Percentiles rank a stretch among this genome's conserved stretches.
phyloP scores from a whole-genome alignment of 1,140 invertebrate species.

The Orius insidiosus region DNA sequence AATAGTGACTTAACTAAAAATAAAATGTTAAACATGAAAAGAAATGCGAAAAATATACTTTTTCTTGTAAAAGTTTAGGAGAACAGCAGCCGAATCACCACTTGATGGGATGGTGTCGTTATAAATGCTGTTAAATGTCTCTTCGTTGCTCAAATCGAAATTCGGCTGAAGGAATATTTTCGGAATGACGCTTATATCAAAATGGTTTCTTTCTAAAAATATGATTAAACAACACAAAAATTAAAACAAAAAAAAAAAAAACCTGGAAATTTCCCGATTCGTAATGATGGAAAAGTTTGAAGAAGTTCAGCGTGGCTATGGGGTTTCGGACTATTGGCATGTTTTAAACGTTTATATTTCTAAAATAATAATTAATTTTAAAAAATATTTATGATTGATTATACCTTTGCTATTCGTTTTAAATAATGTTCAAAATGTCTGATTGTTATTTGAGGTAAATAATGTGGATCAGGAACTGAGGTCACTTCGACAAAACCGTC shows the following conservation, averaged over 20 bases:
- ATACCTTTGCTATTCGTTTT: constrained; percentile 44
- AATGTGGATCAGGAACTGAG: constrained; percentile 54
- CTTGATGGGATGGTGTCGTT: constrained; percentile 2
- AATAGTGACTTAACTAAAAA: constrained; percentile 72
- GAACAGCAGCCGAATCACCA: constrained; percentile 14
- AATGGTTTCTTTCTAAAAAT: constrained; percentile 21
- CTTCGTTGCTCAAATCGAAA: constrained; percentile 62
- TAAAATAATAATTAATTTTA: constrained; percentile 19
- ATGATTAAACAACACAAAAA: neutral
- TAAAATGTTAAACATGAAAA: no score
- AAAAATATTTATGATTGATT: constrained; percentile 9
- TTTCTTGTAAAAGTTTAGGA: constrained; percentile 20
- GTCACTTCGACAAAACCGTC: constrained; percentile 76
- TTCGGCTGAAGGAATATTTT: constrained; percentile 71
- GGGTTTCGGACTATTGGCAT: constrained; percentile 26
- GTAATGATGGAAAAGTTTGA: constrained; percentile 31
- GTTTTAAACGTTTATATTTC: constrained; percentile 30
- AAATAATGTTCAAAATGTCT: constrained; percentile 79
- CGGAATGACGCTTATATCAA: constrained; percentile 52
- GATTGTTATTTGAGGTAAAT: constrained; percentile 66
- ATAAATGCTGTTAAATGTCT: constrained; percentile 66
- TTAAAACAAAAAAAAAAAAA: constrained; percentile 10
- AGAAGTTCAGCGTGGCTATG: constrained; percentile 28
- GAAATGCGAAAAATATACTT: constrained; percentile 15
- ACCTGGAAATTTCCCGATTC: constrained; percentile 29